These are phyloP conservation scores for Autographa gamma DNA, from an alignment of 2,888 invertebrate genomes.

Conservation along the genomic window DNA sequence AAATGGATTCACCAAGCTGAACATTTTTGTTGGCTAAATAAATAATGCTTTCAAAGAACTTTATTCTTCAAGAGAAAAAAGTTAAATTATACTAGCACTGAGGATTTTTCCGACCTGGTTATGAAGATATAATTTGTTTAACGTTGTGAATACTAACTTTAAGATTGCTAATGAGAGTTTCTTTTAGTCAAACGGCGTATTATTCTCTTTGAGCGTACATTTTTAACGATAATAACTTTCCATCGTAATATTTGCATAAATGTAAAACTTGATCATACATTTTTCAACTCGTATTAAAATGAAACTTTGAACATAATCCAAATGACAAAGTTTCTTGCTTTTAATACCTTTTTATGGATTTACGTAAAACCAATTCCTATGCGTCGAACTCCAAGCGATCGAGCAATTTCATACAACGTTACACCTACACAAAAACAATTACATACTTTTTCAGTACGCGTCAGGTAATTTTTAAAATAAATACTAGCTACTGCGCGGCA, in stretches of 20 bases:
- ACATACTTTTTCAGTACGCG: slow-evolving; percentile 38
- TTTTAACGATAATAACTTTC: slow-evolving; percentile 19
- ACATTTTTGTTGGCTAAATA: slow-evolving; percentile 48
- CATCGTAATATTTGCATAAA: slow-evolving; percentile 13
- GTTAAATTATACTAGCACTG: slow-evolving; percentile 43
- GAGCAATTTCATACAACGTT: slow-evolving; percentile 37
- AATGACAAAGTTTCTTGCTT: slow-evolving; percentile 1
- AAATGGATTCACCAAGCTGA: slow-evolving; percentile 45
- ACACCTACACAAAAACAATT: slow-evolving; percentile 52
- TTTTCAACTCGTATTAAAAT: slow-evolving; percentile 3
- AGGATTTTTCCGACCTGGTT: slow-evolving; percentile 42
- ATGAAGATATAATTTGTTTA: slow-evolving; percentile 54
- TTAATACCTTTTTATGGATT: slow-evolving; percentile 3
- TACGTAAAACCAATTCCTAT: slow-evolving; percentile 17
- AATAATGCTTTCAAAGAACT: slow-evolving; percentile 47
- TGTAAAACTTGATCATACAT: background rate
- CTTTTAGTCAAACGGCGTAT: slow-evolving; percentile 29
- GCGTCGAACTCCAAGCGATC: slow-evolving; percentile 27
- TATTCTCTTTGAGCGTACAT: slow-evolving; percentile 28
- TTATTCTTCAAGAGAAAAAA: slow-evolving; percentile 44
- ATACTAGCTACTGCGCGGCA: slow-evolving; percentile 62
- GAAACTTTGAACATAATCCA: background rate
- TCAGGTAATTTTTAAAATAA: slow-evolving; percentile 66
- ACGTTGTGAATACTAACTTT: slow-evolving; percentile 51
- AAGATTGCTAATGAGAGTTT: slow-evolving; percentile 45